Conservation (phyloP, 2,888 invertebrate genomes). For the Lasius platythorax region DNA sequence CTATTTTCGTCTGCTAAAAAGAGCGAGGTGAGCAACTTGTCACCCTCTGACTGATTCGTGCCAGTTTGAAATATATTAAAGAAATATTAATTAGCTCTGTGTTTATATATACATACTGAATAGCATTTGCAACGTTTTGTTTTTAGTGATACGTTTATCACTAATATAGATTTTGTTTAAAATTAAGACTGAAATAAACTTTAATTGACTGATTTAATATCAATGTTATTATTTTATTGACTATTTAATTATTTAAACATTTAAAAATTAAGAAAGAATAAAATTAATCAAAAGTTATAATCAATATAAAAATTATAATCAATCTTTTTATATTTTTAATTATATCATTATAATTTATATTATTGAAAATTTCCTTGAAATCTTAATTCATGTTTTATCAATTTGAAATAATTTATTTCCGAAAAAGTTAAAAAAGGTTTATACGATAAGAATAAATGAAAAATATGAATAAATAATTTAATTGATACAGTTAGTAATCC, state of each 20-base stretch:
- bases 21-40: background rate
- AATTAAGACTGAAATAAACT: background rate
- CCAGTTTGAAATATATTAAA: background rate
- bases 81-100: too few relatives aligned
- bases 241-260: too few relatives aligned
- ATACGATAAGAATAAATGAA: too few relatives aligned
- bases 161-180: background rate
- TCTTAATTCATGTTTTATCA: background rate
- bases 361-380: background rate
- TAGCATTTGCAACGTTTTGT: background rate
- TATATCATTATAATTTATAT: background rate
- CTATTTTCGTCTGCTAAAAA: background rate
- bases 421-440: too few relatives aligned
- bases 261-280: too few relatives aligned
- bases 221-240: background rate
- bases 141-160: background rate
- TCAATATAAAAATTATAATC: too few relatives aligned
- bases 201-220: background rate
- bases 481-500: background rate
- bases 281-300: too few relatives aligned
- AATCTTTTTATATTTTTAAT: too few relatives aligned
- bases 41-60: background rate
- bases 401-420: background rate
- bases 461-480: background rate
- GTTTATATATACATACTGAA: background rate